Conservation (phyloP, 1,140 invertebrate genomes). For the Aphis gossypii region DNA sequence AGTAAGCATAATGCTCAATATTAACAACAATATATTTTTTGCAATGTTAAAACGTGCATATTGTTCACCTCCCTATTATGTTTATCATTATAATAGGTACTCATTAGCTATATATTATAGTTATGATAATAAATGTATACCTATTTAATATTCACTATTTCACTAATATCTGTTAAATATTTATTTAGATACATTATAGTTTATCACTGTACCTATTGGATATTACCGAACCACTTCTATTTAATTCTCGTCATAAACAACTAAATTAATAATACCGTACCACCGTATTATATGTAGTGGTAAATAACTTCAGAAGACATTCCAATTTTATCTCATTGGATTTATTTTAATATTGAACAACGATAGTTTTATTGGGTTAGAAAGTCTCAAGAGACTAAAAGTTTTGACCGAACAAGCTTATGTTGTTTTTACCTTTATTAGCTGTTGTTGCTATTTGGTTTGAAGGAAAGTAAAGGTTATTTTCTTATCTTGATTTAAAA, state of each 20-base stretch:
- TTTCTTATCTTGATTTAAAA: constrained; percentile 22
- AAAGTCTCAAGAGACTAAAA: neutral
- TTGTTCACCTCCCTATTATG: neutral
- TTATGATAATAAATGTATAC: too few relatives aligned
- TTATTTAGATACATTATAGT: neutral
- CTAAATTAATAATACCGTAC: neutral
- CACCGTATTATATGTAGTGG: neutral
- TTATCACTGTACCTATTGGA: neutral
- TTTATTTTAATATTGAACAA: constrained; percentile 34
- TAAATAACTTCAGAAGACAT: neutral
- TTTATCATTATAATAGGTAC: too few relatives aligned
- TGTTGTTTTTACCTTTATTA: constrained; percentile 24
- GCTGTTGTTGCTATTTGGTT: neutral
- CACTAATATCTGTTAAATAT: too few relatives aligned
- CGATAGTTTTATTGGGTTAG: neutral
- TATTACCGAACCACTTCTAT: neutral
- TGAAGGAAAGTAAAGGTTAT: neutral
- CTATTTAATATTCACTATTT: neutral
- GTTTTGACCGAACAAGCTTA: neutral
- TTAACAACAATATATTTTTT: neutral
- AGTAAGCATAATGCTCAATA: neutral
- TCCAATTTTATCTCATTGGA: neutral
- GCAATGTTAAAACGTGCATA: neutral
- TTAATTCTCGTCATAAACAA: neutral
- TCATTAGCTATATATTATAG: too few relatives aligned